Evolutionary conservation across 2,888 invertebrate species (phyloP), one percentile per base, ranked within the genome.

Genomic region (Orthosia gothica): DNA sequence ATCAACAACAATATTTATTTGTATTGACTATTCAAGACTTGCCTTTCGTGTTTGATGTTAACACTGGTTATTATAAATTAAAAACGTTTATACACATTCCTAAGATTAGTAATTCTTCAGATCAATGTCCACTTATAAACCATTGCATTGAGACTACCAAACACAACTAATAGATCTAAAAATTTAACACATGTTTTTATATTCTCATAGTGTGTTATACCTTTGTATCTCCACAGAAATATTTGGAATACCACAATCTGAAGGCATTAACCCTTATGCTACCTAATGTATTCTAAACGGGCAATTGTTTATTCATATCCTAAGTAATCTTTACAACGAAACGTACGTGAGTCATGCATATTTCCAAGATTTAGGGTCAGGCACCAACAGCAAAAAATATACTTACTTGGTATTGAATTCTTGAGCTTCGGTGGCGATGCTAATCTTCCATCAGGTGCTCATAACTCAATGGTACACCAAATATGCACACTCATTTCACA

Each of bases 401-500:
- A 90, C 90, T 88, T 79, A 89, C 90, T 84, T 86, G 85, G 64
- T 85, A 82, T 75, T 74, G 70, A 83, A 86, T 80, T 76, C 75
- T 74, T 79, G 77, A 82, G 72, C 69, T 80, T 79, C 69, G 67
- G 62, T n/a, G 26, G 45, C 12, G 70, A 78, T 83, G 63, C 52
- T 78, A 82, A 75, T 82, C 77, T 83, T 87, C 89, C 93, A 94
- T 93, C 89, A 91, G 91, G 88, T 89, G 86, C 87, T 89, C 87
- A 87, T 90, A 89, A 91, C 89, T 93, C 92, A 92, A 87, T 67
- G 77, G 82, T 86, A 90, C 88, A 90, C 89, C 85, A 90, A 94
- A 91, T 91, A 91, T 93, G 93, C 93, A 93, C 92, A 92, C 89
- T 95, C 94, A 95, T 95, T 94, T 93, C 91, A 93, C 90, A 89